Evolutionary conservation across 2,888 invertebrate genomes (phyloP), one percentile per base, ranked within the genome.

Genomic region (Epinotia nisella): DNA sequence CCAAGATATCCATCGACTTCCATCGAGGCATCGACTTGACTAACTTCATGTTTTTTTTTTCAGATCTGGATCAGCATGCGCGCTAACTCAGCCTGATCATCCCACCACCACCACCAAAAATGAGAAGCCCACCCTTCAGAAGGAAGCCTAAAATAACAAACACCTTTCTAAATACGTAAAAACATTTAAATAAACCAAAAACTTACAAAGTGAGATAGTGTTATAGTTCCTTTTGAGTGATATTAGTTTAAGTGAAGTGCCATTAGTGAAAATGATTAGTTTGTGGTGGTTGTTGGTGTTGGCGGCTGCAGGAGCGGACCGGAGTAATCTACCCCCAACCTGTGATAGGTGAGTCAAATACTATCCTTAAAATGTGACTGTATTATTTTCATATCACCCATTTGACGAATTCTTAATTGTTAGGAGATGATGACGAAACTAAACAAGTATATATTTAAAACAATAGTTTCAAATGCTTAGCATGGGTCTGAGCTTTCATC

Each of bases 321-420:
- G 93, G 81, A 90, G 85, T 75, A 83, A 83, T 39, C 82, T 94
- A 75, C 94, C 94, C 67, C 94, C 94, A 19, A 92, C 94, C 62
- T 95, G 95, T 86, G 88, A 87, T 83, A 95, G 94, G 95, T 94
- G 81, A 94, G 93, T 85, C 64, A 60, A 65, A 61, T 56, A 24
- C 13, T 4, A 10, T 11, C 5, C 0, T 5, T 29, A 24, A 1
- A 24, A 24, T 29, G 5, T 29, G 4, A 7, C 5, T 29, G 21
- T 29, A 29, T 29, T 29, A 3, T 29, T 29, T 29, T 24, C 21
- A 24, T 24, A 24, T 2, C 21, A 24, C 21, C 21, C 21, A 24
- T 2, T 24, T 24, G 21, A 24, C 2, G 21, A 24, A 2, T 24
- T 1, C 21, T 24, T 24, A 24, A 24, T 2, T 24, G 1, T 24